Conservation (phyloP, 2,797 vertebrate genomes). For the Potorous gilbertii region DNA sequence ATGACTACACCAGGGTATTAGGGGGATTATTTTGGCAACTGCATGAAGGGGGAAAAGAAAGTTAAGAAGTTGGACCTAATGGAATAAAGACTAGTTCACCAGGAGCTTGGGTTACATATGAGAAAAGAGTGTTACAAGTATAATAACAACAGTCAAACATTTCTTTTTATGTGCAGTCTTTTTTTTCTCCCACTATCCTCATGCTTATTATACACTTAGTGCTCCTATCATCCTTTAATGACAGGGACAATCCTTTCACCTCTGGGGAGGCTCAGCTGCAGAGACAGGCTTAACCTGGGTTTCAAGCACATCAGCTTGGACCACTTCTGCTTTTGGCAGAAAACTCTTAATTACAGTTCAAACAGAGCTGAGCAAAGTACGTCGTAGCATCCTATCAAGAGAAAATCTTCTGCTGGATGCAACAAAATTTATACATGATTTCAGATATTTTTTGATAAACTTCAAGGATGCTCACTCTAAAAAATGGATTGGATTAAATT, state of each 20-base stretch:
- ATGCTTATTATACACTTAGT: neutral
- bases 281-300: neutral
- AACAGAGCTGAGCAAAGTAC: neutral
- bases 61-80: neutral
- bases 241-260: neutral
- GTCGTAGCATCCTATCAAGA: neutral
- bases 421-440: neutral
- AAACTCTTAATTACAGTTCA: neutral
- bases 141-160: neutral
- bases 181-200: neutral
- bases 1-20: neutral
- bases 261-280: neutral
- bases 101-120: neutral
- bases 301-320: neutral
- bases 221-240: neutral
- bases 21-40: neutral
- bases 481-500: neutral
- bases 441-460: neutral
- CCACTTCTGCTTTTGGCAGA: neutral
- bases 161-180: neutral
- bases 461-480: neutral
- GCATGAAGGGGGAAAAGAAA: neutral
- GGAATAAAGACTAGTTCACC: neutral
- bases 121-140: neutral
- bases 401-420: neutral